These are phyloP conservation scores for Gopherus evgoodei DNA, from an alignment of 2,113 vertebrate genomes.

Conservation along the genomic window DNA sequence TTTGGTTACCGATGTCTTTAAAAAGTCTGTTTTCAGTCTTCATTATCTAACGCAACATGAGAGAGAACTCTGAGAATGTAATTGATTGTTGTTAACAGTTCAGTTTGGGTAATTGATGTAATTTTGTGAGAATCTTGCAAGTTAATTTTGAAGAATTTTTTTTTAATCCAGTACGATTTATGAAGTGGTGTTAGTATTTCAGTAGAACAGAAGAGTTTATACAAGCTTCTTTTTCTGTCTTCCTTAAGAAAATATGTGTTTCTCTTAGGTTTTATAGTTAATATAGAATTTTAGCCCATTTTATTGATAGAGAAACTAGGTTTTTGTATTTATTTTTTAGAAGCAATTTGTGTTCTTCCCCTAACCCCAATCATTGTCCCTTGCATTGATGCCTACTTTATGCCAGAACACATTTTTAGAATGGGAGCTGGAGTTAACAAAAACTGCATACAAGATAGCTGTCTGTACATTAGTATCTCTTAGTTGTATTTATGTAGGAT, in stretches of 20 bases:
- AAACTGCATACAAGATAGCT: background rate
- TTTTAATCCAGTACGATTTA: background rate
- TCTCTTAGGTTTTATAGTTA: background rate
- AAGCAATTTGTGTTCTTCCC: background rate
- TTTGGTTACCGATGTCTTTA: background rate
- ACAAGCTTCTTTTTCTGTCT: background rate
- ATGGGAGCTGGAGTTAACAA: background rate
- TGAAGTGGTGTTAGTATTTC: background rate
- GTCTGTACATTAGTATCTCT: background rate
- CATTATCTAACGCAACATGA: rapidly evolving
- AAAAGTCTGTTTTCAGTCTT: background rate
- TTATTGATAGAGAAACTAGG: background rate
- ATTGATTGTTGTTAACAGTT: too few relatives aligned
- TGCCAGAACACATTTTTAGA: background rate
- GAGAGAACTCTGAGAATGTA: background rate
- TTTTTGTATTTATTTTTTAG: background rate
- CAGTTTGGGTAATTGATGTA: too few relatives aligned
- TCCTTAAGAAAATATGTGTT: background rate
- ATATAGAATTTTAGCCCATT: background rate
- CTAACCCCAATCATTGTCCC: background rate
- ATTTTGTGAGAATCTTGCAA: background rate
- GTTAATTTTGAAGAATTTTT: background rate
- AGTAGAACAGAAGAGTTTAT: background rate
- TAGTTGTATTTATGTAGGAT: background rate
- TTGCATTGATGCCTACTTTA: background rate